Evolutionary conservation across 2,888 invertebrate species (phyloP).

Genomic region (Lissocephala sabroskyi): DNA sequence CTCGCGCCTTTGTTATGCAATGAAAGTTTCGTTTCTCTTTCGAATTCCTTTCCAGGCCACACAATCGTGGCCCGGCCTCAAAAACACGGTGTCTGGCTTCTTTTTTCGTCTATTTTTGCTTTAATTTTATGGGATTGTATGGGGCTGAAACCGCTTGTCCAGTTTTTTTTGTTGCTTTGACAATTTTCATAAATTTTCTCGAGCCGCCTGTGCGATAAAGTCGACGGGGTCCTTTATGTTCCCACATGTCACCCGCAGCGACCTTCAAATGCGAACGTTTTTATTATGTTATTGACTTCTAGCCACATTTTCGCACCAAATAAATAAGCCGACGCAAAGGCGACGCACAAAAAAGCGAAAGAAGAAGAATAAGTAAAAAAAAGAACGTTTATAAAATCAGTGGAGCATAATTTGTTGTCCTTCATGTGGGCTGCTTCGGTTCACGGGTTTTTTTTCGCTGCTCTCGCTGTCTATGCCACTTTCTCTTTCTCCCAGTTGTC

Average conservation of each 20-base stretch:
- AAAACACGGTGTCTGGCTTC: not conserved
- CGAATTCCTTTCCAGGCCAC: constrained; percentile 30
- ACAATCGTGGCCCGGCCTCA: too few relatives aligned
- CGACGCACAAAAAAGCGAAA: not conserved
- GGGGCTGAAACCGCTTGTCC: not conserved
- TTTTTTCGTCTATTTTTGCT: not conserved
- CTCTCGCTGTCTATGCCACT: not conserved
- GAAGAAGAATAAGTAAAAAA: constrained; percentile 8
- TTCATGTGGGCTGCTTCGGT: constrained; percentile 7
- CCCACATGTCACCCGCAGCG: constrained; percentile 20
- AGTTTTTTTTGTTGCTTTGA: constrained; percentile 6
- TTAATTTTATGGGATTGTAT: not conserved
- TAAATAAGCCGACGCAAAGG: constrained; percentile 14
- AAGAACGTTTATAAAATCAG: constrained; percentile 43
- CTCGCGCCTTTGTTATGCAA: constrained; percentile 61
- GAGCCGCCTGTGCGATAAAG: too few relatives aligned
- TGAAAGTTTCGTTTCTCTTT: constrained; percentile 57
- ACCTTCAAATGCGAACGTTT: constrained; percentile 47
- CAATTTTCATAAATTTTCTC: constrained; percentile 35
- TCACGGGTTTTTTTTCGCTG: constrained; percentile 2
- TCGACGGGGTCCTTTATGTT: too few relatives aligned
- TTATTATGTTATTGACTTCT: constrained; percentile 61
- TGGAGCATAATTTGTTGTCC: constrained; percentile 52
- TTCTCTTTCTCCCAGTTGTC: constrained; percentile 10
- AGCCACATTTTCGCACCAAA: constrained; percentile 59